A percentile compares a stretch with the other conserved stretches of the same genome.
Conservation (phyloP, 1,140 invertebrate genomes). For the Plectrocnemia conspersa region DNA sequence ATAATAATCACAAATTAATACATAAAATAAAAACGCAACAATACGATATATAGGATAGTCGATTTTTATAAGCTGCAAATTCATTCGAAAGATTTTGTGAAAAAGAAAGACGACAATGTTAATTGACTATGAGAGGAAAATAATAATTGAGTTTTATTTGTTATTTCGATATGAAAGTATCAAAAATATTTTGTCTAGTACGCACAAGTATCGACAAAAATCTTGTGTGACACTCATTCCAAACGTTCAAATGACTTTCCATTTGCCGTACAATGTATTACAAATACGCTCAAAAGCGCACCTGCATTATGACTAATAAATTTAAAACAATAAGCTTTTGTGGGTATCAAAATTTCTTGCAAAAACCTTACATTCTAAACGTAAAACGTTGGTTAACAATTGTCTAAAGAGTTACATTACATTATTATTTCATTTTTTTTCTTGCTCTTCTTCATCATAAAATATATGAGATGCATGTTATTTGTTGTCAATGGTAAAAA, state of each 20-base stretch:
- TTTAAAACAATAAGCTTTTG: constrained; percentile 34
- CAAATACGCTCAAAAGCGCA: no score
- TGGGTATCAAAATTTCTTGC: constrained; percentile 35
- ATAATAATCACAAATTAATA: constrained; percentile 17
- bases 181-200: constrained; percentile 54
- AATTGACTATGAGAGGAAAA: constrained; percentile 20
- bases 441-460: constrained; percentile 25
- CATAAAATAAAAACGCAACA: constrained; percentile 13
- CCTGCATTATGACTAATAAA: constrained; percentile 31
- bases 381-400: constrained; percentile 36
- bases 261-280: constrained; percentile 15
- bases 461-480: constrained; percentile 28
- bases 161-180: constrained; percentile 51
- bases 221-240: constrained; percentile 24
- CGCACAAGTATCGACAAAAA: constrained; percentile 36
- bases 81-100: constrained; percentile 9
- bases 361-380: constrained; percentile 35
- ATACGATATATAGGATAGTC: constrained; percentile 4
- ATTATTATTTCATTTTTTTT: constrained; percentile 18
- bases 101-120: constrained; percentile 7
- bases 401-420: constrained; percentile 29
- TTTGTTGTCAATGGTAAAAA: constrained; percentile 31
- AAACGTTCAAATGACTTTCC: constrained; percentile 21
- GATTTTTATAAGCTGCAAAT: constrained; percentile 16
- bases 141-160: constrained; percentile 28